Evolutionary conservation across 2,888 invertebrate genomes (phyloP).

Genomic region (Litoditis marina): DNA sequence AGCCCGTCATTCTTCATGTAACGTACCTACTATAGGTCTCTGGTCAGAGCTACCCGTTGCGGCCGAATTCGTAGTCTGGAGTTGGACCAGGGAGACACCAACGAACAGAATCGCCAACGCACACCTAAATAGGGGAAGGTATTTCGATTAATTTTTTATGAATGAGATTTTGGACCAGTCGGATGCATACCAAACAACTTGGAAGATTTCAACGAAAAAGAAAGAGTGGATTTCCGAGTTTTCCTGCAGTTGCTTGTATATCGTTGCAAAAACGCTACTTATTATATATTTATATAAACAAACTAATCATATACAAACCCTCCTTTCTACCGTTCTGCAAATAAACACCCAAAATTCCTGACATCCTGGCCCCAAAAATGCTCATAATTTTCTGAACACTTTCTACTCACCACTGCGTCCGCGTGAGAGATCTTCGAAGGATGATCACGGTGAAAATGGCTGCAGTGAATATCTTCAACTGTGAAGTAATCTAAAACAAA

Average conservation of each 20-base stretch:
- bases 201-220: too few species aligned
- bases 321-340: too few species aligned
- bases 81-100: slow-evolving; percentile 65
- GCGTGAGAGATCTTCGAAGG: slow-evolving; percentile 62
- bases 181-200: too few species aligned
- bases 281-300: too few species aligned
- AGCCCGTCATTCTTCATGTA: neutral
- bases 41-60: slow-evolving; percentile 12
- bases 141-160: too few species aligned
- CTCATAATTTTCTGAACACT: neutral
- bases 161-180: too few species aligned
- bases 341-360: too few species aligned
- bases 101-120: slow-evolving; percentile 60
- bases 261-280: too few species aligned
- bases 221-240: too few species aligned
- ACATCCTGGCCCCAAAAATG: too few species aligned
- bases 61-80: slow-evolving; percentile 44
- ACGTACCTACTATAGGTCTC: slow-evolving; percentile 68
- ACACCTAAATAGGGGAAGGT: slow-evolving; percentile 35
- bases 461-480: slow-evolving; percentile 67
- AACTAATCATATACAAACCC: too few species aligned
- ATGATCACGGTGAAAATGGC: slow-evolving; percentile 66
- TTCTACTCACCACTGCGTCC: slow-evolving; percentile 32
- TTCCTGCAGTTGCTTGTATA: too few species aligned
- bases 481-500: slow-evolving; percentile 65